These are phyloP conservation scores for Seriola aureovittata DNA, from an alignment of 2,113 vertebrate genomes.

Conservation along the genomic window DNA sequence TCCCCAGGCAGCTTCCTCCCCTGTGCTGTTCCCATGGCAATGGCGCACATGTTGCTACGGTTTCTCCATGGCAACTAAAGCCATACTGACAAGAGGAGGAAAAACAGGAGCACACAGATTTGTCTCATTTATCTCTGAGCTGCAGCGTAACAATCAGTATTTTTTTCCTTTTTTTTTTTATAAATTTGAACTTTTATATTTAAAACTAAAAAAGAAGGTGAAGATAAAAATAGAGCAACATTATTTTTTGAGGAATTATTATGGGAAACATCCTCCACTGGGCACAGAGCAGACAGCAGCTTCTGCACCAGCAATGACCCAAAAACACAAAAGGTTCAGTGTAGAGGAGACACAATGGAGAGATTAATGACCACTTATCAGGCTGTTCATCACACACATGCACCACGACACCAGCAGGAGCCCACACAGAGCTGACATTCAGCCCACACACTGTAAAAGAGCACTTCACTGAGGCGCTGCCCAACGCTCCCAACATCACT, in stretches of 20 bases:
- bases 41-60: conserved; percentile 46
- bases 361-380: conserved; percentile 43
- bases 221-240: neutral
- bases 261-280: neutral
- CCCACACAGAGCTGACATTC: conserved; percentile 33
- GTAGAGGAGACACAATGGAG: conserved; percentile 36
- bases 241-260: neutral
- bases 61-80: conserved; percentile 69
- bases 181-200: neutral
- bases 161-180: neutral
- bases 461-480: conserved; percentile 1
- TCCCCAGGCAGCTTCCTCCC: conserved; percentile 60
- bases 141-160: neutral
- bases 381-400: conserved; percentile 32
- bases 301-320: conserved; percentile 1
- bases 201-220: neutral
- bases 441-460: conserved; percentile 34
- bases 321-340: conserved; percentile 29
- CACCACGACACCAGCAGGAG: neutral
- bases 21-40: conserved; percentile 69
- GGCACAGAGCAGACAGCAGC: neutral
- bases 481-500: neutral
- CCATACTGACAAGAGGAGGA: conserved; percentile 38
- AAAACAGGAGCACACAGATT: conserved; percentile 58
- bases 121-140: neutral